A percentile compares a stretch with the other conserved stretches of the same genome.
phyloP scores from a whole-genome alignment of 2,113 vertebrate species.

The Baryphthengus martii region DNA sequence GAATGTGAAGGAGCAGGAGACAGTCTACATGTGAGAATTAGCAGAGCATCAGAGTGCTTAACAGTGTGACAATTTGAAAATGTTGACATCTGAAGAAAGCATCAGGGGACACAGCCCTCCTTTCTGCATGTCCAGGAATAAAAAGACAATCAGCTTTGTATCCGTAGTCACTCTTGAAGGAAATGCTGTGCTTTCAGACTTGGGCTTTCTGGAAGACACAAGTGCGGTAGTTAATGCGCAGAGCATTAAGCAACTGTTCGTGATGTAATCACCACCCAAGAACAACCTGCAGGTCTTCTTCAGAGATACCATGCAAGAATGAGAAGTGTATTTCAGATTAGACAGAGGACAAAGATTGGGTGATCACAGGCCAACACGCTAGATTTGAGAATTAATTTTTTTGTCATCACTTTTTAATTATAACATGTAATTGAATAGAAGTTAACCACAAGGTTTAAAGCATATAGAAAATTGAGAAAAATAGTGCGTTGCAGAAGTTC shows the following conservation, averaged over 20 bases:
- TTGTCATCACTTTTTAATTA: not conserved
- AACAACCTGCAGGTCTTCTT: not conserved
- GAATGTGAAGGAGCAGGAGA: not conserved
- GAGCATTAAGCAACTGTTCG: not conserved
- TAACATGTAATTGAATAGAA: not conserved
- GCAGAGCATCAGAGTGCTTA: not conserved
- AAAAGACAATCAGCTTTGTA: not conserved
- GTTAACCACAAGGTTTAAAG: not conserved
- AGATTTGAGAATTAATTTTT: not conserved
- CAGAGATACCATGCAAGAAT: not conserved
- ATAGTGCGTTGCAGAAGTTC: not conserved
- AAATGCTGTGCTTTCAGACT: not conserved
- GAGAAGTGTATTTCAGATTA: fast-evolving
- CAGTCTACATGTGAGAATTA: fast-evolving
- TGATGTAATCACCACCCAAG: not conserved
- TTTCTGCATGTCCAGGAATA: not conserved
- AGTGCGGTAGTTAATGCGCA: not conserved
- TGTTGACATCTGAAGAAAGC: not conserved
- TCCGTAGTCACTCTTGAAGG: fast-evolving
- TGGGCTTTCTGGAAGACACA: not conserved
- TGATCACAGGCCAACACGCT: not conserved
- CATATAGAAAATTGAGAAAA: not conserved
- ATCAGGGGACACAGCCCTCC: not conserved
- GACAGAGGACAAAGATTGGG: not conserved
- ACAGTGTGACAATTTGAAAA: not conserved